Percentiles rank a stretch among this genome's conserved stretches.
phyloP scores from a whole-genome alignment of 2,888 invertebrate genomes.

The Eupithecia insigniata region DNA sequence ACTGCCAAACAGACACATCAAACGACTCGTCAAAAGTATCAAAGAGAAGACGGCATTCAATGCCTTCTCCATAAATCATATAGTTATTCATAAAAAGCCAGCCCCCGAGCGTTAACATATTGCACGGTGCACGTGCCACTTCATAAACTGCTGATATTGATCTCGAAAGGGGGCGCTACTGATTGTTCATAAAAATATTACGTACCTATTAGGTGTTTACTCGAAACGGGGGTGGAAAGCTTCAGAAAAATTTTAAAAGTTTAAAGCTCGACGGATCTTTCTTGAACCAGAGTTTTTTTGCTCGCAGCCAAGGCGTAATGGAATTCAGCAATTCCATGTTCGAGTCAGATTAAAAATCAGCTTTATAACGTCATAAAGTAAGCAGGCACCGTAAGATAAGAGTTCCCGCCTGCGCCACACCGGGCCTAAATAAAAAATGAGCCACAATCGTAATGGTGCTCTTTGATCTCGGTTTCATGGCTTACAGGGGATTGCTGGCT shows the following conservation, averaged over 20 bases:
- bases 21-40: conserved; percentile 13
- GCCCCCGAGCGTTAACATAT: conserved; percentile 73
- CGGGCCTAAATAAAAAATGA: conserved; percentile 82
- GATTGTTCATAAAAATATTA: conserved; percentile 75
- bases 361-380: conserved; percentile 84
- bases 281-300: background rate
- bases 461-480: conserved; percentile 83
- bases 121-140: conserved; percentile 80
- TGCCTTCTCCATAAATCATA: conserved; percentile 78
- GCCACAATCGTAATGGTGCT: conserved; percentile 82
- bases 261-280: background rate
- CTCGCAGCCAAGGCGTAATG: conserved; percentile 46
- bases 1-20: conserved; percentile 13
- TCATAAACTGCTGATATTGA: conserved; percentile 80
- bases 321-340: conserved; percentile 67
- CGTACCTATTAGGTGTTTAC: conserved; percentile 25
- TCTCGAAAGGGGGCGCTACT: conserved; percentile 66
- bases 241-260: background rate
- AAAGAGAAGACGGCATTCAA: conserved; percentile 23
- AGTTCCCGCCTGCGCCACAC: conserved; percentile 64
- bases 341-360: conserved; percentile 83
- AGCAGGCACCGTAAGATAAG: conserved; percentile 78
- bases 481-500: conserved; percentile 79
- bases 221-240: conserved; percentile 16
- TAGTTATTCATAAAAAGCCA: conserved; percentile 82